Conservation (phyloP, 2,888 invertebrate genomes). For the Spodoptera exigua region DNA sequence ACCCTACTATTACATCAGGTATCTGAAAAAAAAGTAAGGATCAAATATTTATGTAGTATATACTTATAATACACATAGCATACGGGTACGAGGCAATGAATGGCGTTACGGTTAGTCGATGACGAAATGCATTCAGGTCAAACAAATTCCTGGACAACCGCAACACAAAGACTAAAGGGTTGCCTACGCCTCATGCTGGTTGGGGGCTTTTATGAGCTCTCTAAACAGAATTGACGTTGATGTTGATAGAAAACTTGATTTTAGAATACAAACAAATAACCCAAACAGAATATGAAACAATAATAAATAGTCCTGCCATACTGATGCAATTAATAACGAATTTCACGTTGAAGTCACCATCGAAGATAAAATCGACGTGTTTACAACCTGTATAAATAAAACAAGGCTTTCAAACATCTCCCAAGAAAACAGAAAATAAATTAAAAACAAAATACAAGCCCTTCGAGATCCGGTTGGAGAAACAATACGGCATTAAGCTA, state of each 20-base stretch:
- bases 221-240: background rate
- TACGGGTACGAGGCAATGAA: too few species aligned
- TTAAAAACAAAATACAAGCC: slow-evolving; percentile 39
- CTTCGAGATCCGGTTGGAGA: slow-evolving; percentile 55
- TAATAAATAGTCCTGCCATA: slow-evolving; percentile 15
- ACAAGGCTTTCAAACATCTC: slow-evolving; percentile 31
- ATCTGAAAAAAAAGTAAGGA: too few species aligned
- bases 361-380: slow-evolving; percentile 34
- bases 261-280: slow-evolving; percentile 2
- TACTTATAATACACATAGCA: too few species aligned
- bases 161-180: slow-evolving; percentile 25
- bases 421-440: slow-evolving; percentile 48
- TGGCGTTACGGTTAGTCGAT: slow-evolving; percentile 7
- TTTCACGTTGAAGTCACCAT: slow-evolving; percentile 25
- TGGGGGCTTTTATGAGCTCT: background rate
- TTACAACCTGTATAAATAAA: slow-evolving; percentile 29
- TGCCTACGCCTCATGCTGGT: too few species aligned
- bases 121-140: slow-evolving; percentile 10
- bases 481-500: slow-evolving; percentile 65
- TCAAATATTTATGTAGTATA: too few species aligned
- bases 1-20: too few species aligned
- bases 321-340: slow-evolving; percentile 33
- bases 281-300: slow-evolving; percentile 10
- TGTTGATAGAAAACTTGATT: background rate
- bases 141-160: slow-evolving; percentile 30